These are phyloP conservation scores for Tursiops truncatus DNA, from an alignment of 2,113 vertebrate genomes.

Conservation along the genomic window DNA sequence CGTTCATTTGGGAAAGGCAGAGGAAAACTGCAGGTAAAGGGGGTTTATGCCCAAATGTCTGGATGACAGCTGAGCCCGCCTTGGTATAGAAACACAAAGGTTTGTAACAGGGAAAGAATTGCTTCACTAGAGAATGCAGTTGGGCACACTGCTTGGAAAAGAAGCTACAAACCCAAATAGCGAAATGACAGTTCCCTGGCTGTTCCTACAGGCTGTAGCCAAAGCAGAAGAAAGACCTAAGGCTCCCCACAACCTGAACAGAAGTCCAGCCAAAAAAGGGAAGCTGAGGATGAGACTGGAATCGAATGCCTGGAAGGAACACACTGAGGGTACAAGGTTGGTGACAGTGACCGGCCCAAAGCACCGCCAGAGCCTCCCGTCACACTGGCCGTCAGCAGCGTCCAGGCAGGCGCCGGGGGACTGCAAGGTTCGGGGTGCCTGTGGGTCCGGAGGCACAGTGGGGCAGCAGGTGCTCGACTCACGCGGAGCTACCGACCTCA, in stretches of 20 bases:
- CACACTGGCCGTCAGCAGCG: not conserved
- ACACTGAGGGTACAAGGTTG: not conserved
- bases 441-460: not conserved
- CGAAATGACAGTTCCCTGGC: not conserved
- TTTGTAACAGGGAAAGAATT: not conserved
- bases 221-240: not conserved
- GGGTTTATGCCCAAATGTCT: not conserved
- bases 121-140: not conserved
- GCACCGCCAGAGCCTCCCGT: not conserved
- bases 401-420: not conserved
- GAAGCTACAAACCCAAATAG: not conserved
- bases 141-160: not conserved
- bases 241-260: not conserved
- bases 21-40: not conserved
- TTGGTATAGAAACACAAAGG: not conserved
- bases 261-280: not conserved
- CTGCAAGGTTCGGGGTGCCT: not conserved
- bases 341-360: too few species aligned
- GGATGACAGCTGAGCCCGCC: not conserved
- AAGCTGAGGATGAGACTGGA: not conserved
- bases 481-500: not conserved
- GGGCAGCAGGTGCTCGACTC: not conserved
- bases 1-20: not conserved
- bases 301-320: not conserved
- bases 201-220: not conserved